A percentile compares a stretch with the other conserved stretches of the same genome.
Evolutionary conservation across 2,113 vertebrate species (phyloP).

Genomic region (Brevimyrus niger): DNA sequence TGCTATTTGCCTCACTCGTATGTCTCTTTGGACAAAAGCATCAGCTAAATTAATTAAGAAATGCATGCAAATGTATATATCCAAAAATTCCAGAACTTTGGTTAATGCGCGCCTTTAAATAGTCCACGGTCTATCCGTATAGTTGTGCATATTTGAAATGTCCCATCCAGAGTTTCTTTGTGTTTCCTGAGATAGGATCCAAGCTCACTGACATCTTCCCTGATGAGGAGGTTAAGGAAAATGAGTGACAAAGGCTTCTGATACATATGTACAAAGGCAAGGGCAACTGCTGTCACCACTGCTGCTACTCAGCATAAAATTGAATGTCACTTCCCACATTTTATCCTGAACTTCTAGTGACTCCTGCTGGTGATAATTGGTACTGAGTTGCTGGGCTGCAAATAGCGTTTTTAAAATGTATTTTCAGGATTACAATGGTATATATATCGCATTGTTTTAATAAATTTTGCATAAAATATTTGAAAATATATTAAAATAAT

Average conservation of each 20-base stretch:
- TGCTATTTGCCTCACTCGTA: too few relatives aligned
- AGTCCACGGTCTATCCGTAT: not conserved
- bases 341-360: not conserved
- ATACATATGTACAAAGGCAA: not conserved
- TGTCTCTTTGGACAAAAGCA: too few relatives aligned
- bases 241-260: not conserved
- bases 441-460: too few relatives aligned
- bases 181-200: not conserved
- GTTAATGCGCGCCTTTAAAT: not conserved
- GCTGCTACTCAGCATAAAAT: not conserved
- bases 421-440: not conserved
- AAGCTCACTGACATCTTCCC: not conserved
- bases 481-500: too few relatives aligned
- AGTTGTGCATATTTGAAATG: not conserved
- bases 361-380: not conserved
- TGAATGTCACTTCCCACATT: not conserved
- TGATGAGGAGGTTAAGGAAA: not conserved
- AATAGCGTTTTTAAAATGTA: not conserved
- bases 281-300: not conserved
- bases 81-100: not conserved
- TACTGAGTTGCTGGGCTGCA: not conserved
- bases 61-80: too few relatives aligned
- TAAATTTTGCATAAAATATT: too few relatives aligned
- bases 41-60: not conserved
- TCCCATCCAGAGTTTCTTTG: not conserved